Percentiles rank a stretch among this genome's conserved stretches.
Evolutionary conservation across 2,888 invertebrate genomes (phyloP).

Genomic region (Oscheius onirici): DNA sequence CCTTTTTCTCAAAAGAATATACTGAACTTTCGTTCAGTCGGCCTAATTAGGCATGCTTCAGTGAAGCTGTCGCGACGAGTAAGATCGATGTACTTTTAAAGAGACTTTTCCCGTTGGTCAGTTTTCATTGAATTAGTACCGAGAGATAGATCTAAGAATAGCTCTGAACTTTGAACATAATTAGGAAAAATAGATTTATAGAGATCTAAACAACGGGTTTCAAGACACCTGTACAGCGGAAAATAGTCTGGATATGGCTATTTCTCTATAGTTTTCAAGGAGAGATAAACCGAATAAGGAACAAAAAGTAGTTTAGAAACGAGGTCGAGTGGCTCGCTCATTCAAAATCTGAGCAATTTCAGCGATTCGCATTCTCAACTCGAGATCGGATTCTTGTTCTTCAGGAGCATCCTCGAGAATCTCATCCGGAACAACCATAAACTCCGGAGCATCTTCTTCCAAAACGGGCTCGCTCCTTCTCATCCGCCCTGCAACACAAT

Average conservation of each 20-base stretch:
- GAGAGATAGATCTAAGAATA: too few species aligned
- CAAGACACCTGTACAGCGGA: background rate
- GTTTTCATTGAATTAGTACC: too few species aligned
- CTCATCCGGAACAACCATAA: conserved; percentile 49
- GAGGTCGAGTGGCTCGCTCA: conserved; percentile 49
- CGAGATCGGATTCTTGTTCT: conserved; percentile 49
- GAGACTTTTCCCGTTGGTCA: background rate
- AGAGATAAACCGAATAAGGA: background rate
- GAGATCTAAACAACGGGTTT: background rate
- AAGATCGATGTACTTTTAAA: background rate
- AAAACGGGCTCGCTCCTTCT: conserved; percentile 8
- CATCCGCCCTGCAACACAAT: conserved; percentile 15
- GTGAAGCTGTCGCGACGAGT: background rate
- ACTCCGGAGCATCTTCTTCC: conserved; percentile 8
- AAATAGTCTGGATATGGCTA: conserved; percentile 19
- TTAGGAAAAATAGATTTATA: background rate
- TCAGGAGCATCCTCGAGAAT: conserved; percentile 41
- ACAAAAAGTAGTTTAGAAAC: background rate
- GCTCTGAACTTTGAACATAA: background rate
- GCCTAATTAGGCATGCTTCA: background rate
- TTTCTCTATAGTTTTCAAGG: background rate
- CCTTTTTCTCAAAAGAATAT: background rate
- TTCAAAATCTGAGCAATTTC: conserved; percentile 60
- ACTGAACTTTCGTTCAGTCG: background rate
- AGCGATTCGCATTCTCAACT: conserved; percentile 53